Evolutionary conservation across 2,888 invertebrate genomes (phyloP), one percentile per base, ranked within the genome.

Genomic region (Pammene aurita): DNA sequence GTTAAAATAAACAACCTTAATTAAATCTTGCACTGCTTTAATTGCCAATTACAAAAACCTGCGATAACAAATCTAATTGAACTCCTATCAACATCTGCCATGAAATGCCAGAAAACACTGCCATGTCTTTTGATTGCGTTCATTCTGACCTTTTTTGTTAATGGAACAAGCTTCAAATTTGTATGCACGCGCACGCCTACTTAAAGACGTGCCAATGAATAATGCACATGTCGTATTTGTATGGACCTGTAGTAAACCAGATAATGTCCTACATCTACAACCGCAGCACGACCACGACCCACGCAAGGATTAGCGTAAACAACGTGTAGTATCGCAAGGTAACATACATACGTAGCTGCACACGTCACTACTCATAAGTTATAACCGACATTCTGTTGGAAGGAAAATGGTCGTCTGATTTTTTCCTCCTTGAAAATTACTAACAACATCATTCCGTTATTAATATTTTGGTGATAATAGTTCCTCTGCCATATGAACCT

Each of bases 51-150:
- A 46, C 6, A 14, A 46, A 46, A 46, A 46, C 11, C 44, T 44
- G 44, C 13, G 44, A 46, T 46, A 58, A 34, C 16, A 66, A 14
- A 57, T 48, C 41, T n/a, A 65, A 26, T 50, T 50, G 5, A 50
- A 48, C 13, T 26, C 26, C 26, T 38, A 38, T 38, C 38, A 9
- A 7, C 38, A 9, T 9, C 0, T 42, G 38, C 38, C 7, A 38
- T 7, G 1, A 11, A 42, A 9, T 42, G 38, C 38, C 7, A 38
- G 42, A 7, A 11, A 42, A 13, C 42, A 42, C 11, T 38, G 38
- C 38, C 6, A 38, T 1, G 38, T 9, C 13, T 42, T 1, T 42
- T 10, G 0, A 42, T 42, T 42, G 42, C 42, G 9, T 38, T 7
- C 38, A 42, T 42, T 42, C 13, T 42, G 42, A 42, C 11, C 42